These are phyloP conservation scores for Graptemys geographica DNA, from an alignment of 2,797 vertebrate species.

Conservation along the genomic window DNA sequence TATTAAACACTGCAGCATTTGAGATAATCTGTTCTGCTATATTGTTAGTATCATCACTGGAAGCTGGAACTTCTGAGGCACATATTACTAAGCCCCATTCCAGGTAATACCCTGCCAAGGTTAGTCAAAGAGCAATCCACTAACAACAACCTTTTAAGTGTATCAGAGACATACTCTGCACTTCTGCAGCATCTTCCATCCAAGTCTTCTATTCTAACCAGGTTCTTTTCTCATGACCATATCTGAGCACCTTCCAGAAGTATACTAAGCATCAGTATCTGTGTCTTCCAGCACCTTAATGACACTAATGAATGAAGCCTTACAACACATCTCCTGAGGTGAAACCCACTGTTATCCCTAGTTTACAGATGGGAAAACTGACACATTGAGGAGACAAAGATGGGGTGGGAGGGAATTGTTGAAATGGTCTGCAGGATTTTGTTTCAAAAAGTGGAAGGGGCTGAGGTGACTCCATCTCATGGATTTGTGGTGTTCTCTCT, in stretches of 20 bases:
- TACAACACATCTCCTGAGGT: neutral
- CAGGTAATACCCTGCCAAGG: constrained; percentile 52
- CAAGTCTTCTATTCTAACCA: constrained; percentile 6
- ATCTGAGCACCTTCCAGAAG: neutral
- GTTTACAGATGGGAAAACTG: neutral
- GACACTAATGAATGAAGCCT: fast-evolving
- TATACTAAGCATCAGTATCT: neutral
- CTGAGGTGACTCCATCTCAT: neutral
- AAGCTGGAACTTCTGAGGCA: constrained; percentile 60
- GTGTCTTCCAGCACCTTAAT: neutral
- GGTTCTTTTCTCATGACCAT: neutral
- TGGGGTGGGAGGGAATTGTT: neutral
- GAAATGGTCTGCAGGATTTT: fast-evolving
- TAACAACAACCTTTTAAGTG: constrained; percentile 41
- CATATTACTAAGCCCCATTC: constrained; percentile 50
- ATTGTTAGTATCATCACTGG: constrained; percentile 43
- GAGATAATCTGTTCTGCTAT: constrained; percentile 37
- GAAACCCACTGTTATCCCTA: fast-evolving
- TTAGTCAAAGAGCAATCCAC: constrained; percentile 43
- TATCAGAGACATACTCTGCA: constrained; percentile 62
- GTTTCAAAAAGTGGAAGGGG: fast-evolving
- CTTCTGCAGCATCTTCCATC: constrained; percentile 24
- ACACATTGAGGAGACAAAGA: neutral
- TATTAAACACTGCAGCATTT: constrained; percentile 52
- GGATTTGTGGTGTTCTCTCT: neutral